Percentiles rank a stretch among this genome's conserved stretches.
These are phyloP conservation scores for Sicus ferrugineus DNA, from an alignment of 2,888 invertebrate genomes.

Conservation along the genomic window DNA sequence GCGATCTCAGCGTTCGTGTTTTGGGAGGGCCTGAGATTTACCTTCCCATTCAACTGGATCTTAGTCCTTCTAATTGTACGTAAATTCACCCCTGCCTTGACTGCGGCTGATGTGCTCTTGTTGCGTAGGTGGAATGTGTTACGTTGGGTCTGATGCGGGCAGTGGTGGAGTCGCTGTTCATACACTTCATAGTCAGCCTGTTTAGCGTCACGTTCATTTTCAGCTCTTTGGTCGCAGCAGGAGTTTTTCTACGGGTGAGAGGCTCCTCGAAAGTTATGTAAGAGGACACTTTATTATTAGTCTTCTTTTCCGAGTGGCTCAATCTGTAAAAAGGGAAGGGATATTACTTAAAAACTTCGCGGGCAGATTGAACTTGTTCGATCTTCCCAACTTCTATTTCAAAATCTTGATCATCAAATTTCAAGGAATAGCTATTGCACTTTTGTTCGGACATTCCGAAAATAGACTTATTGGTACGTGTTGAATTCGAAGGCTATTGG, in stretches of 20 bases:
- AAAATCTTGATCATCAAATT: no score
- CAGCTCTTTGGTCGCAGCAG: background rate
- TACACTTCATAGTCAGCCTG: background rate
- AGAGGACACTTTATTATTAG: no score
- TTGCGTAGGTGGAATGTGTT: background rate
- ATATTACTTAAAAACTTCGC: no score
- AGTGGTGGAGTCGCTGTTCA: background rate
- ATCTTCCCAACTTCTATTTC: no score
- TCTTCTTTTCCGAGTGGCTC: no score
- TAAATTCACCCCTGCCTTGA: background rate
- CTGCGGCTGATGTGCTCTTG: no score
- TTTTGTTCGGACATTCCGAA: no score
- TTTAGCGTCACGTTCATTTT: background rate
- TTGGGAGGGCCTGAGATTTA: constrained; percentile 46
- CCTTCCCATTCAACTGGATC: constrained; percentile 45
- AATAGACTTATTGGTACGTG: no score
- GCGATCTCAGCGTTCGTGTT: constrained; percentile 47
- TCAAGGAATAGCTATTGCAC: no score
- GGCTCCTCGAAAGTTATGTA: background rate
- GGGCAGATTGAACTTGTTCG: no score
- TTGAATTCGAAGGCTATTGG: no score
- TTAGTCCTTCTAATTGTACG: constrained; percentile 49
- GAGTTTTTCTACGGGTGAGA: background rate
- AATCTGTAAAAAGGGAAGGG: no score
- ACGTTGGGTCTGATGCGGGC: constrained; percentile 2